Evolutionary conservation across 2,113 vertebrate species (phyloP), one percentile per base, ranked within the genome.

Genomic region (Polypterus senegalus): DNA sequence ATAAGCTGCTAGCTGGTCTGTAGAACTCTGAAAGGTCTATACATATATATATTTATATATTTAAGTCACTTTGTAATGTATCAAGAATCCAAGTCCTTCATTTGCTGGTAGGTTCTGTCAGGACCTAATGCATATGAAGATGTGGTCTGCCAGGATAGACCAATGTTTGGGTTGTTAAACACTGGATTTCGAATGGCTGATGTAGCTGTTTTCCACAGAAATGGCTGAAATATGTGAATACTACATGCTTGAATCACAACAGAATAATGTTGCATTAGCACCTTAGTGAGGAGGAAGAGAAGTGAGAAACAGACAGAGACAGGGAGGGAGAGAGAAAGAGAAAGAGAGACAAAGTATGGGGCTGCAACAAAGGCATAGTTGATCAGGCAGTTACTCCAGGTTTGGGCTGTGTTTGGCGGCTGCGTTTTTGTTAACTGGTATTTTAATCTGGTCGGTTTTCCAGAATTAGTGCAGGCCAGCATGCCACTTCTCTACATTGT

Each of bases 21-120:
- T 69, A 74, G 69, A 71, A 69, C 71, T 76, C 67, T 75, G 73
- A 69, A 80, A 76, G 63, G 72, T 82, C 80, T 84, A 70, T 83
- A 86, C 83, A 75, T 83, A 86, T 82, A 85, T 74, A 80, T 73
- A 79, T 77, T 73, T 75, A 79, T 78, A 78, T 72, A 75, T 78
- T 74, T 77, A 74, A 71, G 71, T 73, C 72, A 69, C 73, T 27
- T 27, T 27, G 27, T 27, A 27, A 27, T 66, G 76, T 69, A 68
- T 69, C 72, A 65, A 70, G 66, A 68, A 70, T 70, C 27, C 69
- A 46, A 59, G 9, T 65, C 67, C 69, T 69, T 55, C 59, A 53
- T 66, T 65, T 75, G 67, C 76, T 73, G 69, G 69, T 27, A 27
- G 27, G 27, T 27, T 27, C 27, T 27, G 27, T 64, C 65, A 68